phyloP scores from a whole-genome alignment of 2,888 invertebrate genomes.

The Aelia acuminata region DNA sequence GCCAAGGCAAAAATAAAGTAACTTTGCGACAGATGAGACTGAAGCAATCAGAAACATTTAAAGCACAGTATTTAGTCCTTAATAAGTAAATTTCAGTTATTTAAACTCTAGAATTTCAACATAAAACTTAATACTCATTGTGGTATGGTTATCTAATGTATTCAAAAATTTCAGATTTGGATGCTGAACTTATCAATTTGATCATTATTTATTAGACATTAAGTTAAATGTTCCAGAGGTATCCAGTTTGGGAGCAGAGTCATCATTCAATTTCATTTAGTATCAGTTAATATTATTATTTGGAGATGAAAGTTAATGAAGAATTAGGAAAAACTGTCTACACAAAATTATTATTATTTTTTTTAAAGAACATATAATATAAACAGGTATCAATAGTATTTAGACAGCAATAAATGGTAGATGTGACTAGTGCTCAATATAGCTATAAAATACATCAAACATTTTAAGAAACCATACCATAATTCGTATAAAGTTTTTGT shows the following conservation, averaged over 20 bases:
- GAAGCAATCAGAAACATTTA: slow-evolving; percentile 26
- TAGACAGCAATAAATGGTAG: not conserved
- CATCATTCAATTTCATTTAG: too few species aligned
- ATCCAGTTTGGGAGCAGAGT: too few species aligned
- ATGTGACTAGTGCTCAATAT: not conserved
- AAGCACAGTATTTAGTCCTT: not conserved
- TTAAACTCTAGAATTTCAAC: not conserved
- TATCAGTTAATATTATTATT: too few species aligned
- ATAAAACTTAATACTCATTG: not conserved
- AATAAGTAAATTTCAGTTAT: not conserved
- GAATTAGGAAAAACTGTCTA: too few species aligned
- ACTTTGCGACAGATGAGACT: slow-evolving; percentile 32
- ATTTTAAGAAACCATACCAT: not conserved
- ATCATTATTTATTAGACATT: too few species aligned
- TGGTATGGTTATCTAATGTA: not conserved
- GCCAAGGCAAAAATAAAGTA: slow-evolving; percentile 32
- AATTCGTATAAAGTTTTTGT: not conserved
- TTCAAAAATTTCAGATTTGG: too few species aligned
- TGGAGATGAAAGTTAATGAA: too few species aligned
- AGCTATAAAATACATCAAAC: not conserved
- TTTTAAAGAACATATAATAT: too few species aligned
- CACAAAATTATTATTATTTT: too few species aligned
- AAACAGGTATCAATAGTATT: too few species aligned
- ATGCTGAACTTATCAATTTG: too few species aligned
- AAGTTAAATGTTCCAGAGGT: too few species aligned